phyloP scores from a whole-genome alignment of 2,888 invertebrate genomes.

The Lycaena phlaeas region DNA sequence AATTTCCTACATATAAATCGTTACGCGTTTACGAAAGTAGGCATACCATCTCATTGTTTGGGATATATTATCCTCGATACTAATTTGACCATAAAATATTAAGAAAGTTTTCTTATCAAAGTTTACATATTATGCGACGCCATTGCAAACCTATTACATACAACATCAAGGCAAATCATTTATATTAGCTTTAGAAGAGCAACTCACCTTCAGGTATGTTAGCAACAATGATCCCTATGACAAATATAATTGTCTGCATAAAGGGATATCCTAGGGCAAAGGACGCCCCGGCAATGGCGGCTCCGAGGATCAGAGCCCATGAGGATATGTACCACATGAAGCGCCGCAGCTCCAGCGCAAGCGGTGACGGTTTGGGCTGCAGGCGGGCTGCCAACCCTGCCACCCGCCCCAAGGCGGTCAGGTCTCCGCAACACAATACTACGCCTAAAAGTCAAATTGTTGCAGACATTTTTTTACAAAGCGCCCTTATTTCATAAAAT shows the following conservation, averaged over 20 bases:
- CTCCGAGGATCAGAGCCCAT: slow-evolving; percentile 89
- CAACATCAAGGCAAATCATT: too few species aligned
- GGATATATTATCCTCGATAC: too few species aligned
- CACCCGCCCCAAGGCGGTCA: slow-evolving; percentile 88
- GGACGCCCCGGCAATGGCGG: slow-evolving; percentile 95
- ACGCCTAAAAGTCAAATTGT: slow-evolving; percentile 54
- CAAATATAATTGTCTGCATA: slow-evolving; percentile 97
- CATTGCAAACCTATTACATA: too few species aligned
- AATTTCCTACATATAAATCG: too few species aligned
- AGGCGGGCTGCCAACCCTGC: slow-evolving; percentile 93
- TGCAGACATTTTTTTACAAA: too few species aligned
- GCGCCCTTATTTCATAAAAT: too few species aligned
- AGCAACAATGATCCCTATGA: slow-evolving; percentile 97
- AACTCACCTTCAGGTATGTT: slow-evolving; percentile 93
- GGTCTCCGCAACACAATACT: slow-evolving; percentile 92
- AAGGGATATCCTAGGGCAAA: slow-evolving; percentile 96
- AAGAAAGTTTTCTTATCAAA: too few species aligned
- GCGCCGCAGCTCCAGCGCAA: slow-evolving; percentile 95
- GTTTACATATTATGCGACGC: too few species aligned
- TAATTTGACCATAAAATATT: too few species aligned
- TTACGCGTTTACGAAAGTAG: too few species aligned
- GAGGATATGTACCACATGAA: slow-evolving; percentile 97
- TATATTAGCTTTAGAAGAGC: too few species aligned
- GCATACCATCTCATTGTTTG: too few species aligned
- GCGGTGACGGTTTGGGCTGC: slow-evolving; percentile 95